Evolutionary conservation across 1,140 invertebrate species (phyloP).

Genomic region (Battus philenor): DNA sequence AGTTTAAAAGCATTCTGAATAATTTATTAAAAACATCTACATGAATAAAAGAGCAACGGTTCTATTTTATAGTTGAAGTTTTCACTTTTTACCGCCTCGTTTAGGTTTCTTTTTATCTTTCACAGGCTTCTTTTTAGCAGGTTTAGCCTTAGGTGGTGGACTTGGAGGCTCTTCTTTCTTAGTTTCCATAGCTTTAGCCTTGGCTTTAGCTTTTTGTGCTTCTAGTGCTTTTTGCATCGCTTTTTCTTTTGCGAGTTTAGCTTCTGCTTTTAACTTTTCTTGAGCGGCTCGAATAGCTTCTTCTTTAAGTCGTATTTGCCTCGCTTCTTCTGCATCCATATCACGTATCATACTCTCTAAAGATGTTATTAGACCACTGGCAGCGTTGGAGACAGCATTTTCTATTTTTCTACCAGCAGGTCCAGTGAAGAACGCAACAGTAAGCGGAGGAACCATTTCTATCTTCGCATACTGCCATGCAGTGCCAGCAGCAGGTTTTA

Average conservation of each 20-base stretch:
- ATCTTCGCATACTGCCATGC: slow-evolving; percentile 59
- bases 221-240: slow-evolving; percentile 23
- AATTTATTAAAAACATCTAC: too few species aligned
- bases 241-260: slow-evolving; percentile 22
- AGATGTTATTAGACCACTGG: slow-evolving; percentile 31
- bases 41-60: too few species aligned
- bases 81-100: background rate
- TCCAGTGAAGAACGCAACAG: slow-evolving; percentile 40
- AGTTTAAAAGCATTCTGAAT: too few species aligned
- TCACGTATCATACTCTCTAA: slow-evolving; percentile 36
- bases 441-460: slow-evolving; percentile 53
- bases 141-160: slow-evolving; percentile 10
- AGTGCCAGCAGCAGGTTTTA: slow-evolving; percentile 31
- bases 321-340: slow-evolving; percentile 36
- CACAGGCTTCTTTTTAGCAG: slow-evolving; percentile 7
- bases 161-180: background rate
- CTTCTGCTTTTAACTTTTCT: slow-evolving; percentile 37
- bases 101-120: background rate
- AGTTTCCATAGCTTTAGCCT: slow-evolving; percentile 18
- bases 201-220: slow-evolving; percentile 16
- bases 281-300: slow-evolving; percentile 35
- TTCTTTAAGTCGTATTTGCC: slow-evolving; percentile 32
- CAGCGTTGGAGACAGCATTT: slow-evolving; percentile 24
- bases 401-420: slow-evolving; percentile 41
- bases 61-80: too few species aligned